A percentile compares a stretch with the other conserved stretches of the same genome.
phyloP scores from a whole-genome alignment of 2,888 invertebrate genomes.

The Polydrusus pterygomalis region DNA sequence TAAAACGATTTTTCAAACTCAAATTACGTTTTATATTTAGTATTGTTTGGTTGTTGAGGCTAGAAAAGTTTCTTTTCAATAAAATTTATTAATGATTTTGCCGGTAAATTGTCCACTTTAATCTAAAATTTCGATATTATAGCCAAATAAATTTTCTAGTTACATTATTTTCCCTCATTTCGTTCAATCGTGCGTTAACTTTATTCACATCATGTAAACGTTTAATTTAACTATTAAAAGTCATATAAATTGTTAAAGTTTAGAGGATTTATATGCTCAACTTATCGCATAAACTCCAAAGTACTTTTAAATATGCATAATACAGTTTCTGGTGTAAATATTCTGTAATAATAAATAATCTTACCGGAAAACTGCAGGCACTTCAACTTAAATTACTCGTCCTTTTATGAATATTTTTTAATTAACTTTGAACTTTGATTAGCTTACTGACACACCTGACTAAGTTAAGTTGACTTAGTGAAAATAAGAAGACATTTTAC shows the following conservation, averaged over 20 bases:
- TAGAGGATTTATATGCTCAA: conserved; percentile 54
- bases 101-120: background rate
- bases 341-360: conserved; percentile 32
- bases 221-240: conserved; percentile 45
- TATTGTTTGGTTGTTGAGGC: no score
- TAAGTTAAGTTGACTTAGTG: no score
- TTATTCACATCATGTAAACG: conserved; percentile 61
- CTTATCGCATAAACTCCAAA: conserved; percentile 58
- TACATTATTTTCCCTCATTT: conserved; percentile 41
- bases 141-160: conserved; percentile 30
- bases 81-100: background rate
- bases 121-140: conserved; percentile 33
- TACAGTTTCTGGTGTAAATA: conserved; percentile 55
- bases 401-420: background rate
- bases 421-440: no score
- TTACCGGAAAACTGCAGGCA: background rate
- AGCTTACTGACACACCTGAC: no score
- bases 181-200: conserved; percentile 43
- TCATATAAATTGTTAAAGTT: conserved; percentile 59
- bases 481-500: no score
- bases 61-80: no score
- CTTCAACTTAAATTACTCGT: background rate
- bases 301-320: conserved; percentile 54
- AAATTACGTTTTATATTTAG: no score
- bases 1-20: no score